phyloP scores from a whole-genome alignment of 2,888 invertebrate genomes.

The Anticlea derivata region DNA sequence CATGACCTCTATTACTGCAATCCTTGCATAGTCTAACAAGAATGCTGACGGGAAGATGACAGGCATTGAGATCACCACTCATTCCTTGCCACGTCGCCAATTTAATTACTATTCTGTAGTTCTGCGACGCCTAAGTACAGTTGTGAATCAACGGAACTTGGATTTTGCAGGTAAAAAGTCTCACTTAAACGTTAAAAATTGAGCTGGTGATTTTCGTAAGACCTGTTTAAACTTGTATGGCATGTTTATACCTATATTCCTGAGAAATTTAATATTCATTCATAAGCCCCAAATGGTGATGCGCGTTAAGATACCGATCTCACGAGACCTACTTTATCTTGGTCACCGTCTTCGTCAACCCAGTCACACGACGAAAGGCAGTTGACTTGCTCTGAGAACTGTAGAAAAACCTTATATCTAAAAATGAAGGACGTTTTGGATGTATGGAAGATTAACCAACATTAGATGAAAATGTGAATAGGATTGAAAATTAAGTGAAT shows the following conservation, averaged over 20 bases:
- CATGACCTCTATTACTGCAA: no score
- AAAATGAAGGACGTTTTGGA: no score
- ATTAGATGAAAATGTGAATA: no score
- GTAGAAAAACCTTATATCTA: no score
- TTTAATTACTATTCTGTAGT: slow-evolving; percentile 12
- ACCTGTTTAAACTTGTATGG: slow-evolving; percentile 21
- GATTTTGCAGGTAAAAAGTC: slow-evolving; percentile 15
- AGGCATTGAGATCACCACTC: no score
- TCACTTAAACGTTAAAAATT: slow-evolving; percentile 14
- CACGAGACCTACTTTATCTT: neutral
- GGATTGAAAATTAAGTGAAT: no score
- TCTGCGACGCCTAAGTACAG: slow-evolving; percentile 11
- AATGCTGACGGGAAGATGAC: no score
- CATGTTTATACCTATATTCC: slow-evolving; percentile 8
- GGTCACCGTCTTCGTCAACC: no score
- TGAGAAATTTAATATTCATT: neutral
- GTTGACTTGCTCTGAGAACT: no score
- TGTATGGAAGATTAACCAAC: no score
- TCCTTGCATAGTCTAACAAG: neutral
- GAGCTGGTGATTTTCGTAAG: slow-evolving; percentile 9
- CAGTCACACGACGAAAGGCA: no score
- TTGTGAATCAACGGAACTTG: slow-evolving; percentile 17
- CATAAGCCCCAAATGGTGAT: neutral
- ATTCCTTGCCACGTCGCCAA: neutral
- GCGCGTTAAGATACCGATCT: neutral